Evolutionary conservation across 2,888 invertebrate genomes (phyloP), one percentile per base, ranked within the genome.

Genomic region (Andrena dorsata): DNA sequence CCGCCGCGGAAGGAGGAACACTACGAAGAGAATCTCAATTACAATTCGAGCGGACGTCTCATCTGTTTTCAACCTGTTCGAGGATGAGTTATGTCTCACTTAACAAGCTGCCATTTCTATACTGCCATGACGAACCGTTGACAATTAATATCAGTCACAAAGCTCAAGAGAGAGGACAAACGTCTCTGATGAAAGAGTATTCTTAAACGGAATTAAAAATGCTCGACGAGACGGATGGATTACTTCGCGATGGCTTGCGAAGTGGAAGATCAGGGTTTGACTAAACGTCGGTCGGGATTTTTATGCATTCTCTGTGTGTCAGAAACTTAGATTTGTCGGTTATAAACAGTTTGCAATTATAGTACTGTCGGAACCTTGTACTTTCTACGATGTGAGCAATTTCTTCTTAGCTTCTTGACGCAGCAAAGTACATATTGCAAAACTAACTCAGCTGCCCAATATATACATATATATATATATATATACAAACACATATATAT

Each of bases 41-140:
- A 71, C 41, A 79, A 78, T 28, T 60, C 65, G 77, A 77, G 53
- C 16, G 35, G 60, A 61, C 49, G 64, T 81, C 82, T 84, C 77
- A 72, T 72, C 76, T 82, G 84, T 85, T 82, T 82, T 79, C 77
- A 88, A 88, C 47, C 32, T 65, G 64, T 75, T 83, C 86, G 73
- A 68, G 35, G 80, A 88, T 86, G 86, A 89, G 86, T 69, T 64
- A 6, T 69, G 53, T 86, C 90, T 92, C 89, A 89, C 88, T 85
- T 83, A 88, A 89, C 82, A 92, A 90, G 93, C 93, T 94, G 94
- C 93, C 93, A 93, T 93, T 92, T 91, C 89, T 90, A 89, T 93
- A 94, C 93, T 93, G 94, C 93, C 94, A 93, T 90, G 91, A 91
- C 88, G 86, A 90, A 90, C 90, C 86, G 76, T 90, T 89, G 86